A percentile compares a stretch with the other conserved stretches of the same genome.
These are phyloP conservation scores for Drosophila arawakana DNA, from an alignment of 1,140 invertebrate species.

Conservation along the genomic window DNA sequence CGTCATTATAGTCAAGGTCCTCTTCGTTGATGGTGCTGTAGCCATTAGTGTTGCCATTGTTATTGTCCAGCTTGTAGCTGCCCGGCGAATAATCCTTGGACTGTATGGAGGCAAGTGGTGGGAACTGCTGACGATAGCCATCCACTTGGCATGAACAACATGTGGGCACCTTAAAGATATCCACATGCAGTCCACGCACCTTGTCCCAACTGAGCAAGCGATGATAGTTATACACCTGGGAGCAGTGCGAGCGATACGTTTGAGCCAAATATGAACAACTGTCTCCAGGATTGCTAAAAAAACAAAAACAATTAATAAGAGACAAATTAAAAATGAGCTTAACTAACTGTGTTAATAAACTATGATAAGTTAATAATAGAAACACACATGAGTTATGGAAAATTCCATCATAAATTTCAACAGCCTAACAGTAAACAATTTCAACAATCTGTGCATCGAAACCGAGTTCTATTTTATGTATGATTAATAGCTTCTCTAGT, in stretches of 20 bases:
- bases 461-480: neutral
- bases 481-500: constrained; percentile 20
- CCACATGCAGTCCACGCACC: constrained; percentile 92
- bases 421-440: constrained; percentile 5
- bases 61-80: constrained; percentile 38
- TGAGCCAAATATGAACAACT: constrained; percentile 92
- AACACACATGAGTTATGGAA: neutral
- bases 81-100: constrained; percentile 70
- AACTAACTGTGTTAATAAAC: too few relatives aligned
- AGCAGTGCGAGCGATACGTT: constrained; percentile 92
- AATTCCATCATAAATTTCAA: neutral
- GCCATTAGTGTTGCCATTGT: constrained; percentile 53
- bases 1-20: constrained; percentile 76
- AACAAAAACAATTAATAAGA: neutral
- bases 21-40: constrained; percentile 78
- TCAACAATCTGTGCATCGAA: constrained; percentile 7
- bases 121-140: constrained; percentile 89
- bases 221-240: constrained; percentile 94
- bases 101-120: constrained; percentile 84
- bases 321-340: neutral
- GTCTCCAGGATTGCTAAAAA: constrained; percentile 89
- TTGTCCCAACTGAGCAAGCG: constrained; percentile 94
- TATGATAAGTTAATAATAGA: neutral
- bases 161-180: constrained; percentile 94
- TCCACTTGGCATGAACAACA: constrained; percentile 94